Evolutionary conservation across 2,797 vertebrate genomes (phyloP).

Genomic region (Cryptoblepharus egeriae): DNA sequence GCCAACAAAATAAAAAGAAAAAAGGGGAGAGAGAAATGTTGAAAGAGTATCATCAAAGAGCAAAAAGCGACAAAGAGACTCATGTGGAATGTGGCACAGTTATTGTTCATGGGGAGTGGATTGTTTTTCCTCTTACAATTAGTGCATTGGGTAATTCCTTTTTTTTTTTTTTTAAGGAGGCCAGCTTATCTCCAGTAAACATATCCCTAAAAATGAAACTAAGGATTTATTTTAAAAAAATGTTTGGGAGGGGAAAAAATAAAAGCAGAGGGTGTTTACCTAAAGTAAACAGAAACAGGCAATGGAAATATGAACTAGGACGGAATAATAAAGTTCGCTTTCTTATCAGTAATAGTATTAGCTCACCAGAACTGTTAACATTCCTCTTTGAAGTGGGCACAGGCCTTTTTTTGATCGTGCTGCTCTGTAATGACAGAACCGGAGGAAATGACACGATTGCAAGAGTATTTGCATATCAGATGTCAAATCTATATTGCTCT

Average conservation of each 20-base stretch:
- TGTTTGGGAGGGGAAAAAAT: neutral
- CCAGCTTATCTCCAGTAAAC: slow-evolving; percentile 63
- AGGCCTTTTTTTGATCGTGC: neutral
- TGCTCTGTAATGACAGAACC: slow-evolving; percentile 25
- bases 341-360: slow-evolving; percentile 17
- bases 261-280: slow-evolving; percentile 48
- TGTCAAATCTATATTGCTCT: neutral
- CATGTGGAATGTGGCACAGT: slow-evolving; percentile 28
- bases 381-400: slow-evolving; percentile 43
- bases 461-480: neutral
- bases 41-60: slow-evolving; percentile 61
- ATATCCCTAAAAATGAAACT: slow-evolving; percentile 38
- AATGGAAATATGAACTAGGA: slow-evolving; percentile 18
- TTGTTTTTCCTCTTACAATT: slow-evolving; percentile 54
- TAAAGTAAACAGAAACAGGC: slow-evolving; percentile 44
- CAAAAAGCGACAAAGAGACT: slow-evolving; percentile 45
- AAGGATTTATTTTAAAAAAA: slow-evolving; percentile 25
- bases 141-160: slow-evolving; percentile 34
- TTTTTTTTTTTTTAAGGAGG: slow-evolving; percentile 16
- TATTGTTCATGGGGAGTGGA: slow-evolving; percentile 44
- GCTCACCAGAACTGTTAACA: slow-evolving; percentile 7
- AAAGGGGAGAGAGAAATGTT: slow-evolving; percentile 27
- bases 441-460: neutral
- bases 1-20: neutral
- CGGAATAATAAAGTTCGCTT: slow-evolving; percentile 34